A percentile compares a stretch with the other conserved stretches of the same genome.
Conservation (phyloP, 2,797 vertebrate species). For the Morus bassanus region DNA sequence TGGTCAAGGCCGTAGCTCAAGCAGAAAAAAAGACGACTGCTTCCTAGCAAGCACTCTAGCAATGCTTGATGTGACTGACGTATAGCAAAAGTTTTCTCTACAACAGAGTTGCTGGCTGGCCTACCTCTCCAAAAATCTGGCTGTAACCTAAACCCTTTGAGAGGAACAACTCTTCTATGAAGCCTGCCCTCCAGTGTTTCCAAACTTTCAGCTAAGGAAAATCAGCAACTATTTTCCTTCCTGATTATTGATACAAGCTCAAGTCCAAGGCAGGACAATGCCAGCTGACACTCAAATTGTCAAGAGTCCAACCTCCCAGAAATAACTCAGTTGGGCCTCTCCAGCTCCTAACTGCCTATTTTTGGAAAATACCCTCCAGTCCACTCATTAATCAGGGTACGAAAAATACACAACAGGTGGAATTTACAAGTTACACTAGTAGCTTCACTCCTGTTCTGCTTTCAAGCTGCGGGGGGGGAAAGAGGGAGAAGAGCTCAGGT, state of each 20-base stretch:
- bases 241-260: rapidly evolving
- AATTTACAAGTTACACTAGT: background rate
- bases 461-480: background rate
- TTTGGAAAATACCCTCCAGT: background rate
- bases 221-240: background rate
- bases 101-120: rapidly evolving
- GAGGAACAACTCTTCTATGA: background rate
- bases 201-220: background rate
- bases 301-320: background rate
- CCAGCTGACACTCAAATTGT: background rate
- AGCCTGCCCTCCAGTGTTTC: background rate
- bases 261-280: background rate
- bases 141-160: background rate
- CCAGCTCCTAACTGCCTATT: background rate
- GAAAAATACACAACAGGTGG: background rate
- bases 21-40: background rate
- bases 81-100: background rate
- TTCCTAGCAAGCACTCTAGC: background rate
- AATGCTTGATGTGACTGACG: background rate
- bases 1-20: background rate
- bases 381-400: no score
- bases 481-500: background rate
- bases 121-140: background rate
- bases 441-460: background rate
- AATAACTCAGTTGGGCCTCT: background rate